Conservation (phyloP, 2,113 vertebrate genomes). For the Fulica atra region DNA sequence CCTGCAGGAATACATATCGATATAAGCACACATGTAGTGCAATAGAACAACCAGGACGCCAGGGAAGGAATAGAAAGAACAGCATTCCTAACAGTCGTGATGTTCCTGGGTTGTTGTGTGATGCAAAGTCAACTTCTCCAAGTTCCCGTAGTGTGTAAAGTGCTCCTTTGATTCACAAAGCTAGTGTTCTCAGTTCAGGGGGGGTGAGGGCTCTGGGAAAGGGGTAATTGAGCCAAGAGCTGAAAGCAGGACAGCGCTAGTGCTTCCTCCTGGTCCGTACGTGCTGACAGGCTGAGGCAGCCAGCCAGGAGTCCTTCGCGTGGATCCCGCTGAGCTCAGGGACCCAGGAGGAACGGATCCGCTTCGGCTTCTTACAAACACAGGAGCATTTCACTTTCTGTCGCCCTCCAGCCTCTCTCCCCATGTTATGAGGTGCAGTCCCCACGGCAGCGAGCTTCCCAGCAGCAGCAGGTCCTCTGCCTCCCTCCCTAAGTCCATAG, state of each 20-base stretch:
- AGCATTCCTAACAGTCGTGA: conserved; percentile 51
- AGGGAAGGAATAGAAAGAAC: conserved; percentile 52
- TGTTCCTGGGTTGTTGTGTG: conserved; percentile 16
- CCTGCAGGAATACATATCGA: conserved; percentile 41
- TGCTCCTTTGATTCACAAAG: conserved; percentile 79
- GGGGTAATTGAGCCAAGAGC: conserved; percentile 1
- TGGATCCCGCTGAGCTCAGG: neutral
- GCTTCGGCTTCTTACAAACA: neutral
- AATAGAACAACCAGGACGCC: conserved; percentile 54
- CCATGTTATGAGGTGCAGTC: neutral
- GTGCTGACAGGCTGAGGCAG: neutral
- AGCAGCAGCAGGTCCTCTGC: neutral
- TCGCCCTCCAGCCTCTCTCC: neutral
- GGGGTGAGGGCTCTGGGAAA: neutral
- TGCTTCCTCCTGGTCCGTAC: neutral
- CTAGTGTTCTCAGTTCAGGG: conserved; percentile 57
- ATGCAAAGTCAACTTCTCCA: conserved; percentile 22
- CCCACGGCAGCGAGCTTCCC: neutral
- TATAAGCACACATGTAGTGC: conserved; percentile 61
- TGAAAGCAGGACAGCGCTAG: neutral
- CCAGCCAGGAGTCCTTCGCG: neutral
- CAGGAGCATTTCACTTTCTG: neutral
- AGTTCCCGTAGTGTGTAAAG: conserved; percentile 74
- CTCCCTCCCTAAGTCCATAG: neutral
- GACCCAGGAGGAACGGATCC: neutral